Evolutionary conservation across 1,140 invertebrate species (phyloP), one percentile per base, ranked within the genome.

Genomic region (Trichogramma pretiosum): DNA sequence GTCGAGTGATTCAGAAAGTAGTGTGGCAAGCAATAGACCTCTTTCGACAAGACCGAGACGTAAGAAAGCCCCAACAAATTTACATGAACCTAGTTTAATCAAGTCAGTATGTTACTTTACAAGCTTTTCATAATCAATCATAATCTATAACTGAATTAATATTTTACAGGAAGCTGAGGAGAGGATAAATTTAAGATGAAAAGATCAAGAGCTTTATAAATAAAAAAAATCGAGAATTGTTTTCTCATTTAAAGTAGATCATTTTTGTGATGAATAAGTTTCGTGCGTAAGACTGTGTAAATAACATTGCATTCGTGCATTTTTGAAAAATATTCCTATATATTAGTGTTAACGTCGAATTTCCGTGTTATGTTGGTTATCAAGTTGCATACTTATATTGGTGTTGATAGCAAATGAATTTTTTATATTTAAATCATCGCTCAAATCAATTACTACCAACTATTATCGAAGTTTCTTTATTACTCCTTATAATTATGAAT

Each of bases 51-150:
- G 64, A 14, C 62, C 62, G 11, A 61, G 51, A 50, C 53, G 64
- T 34, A 54, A 52, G 32, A 63, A 57, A 43, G 61, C 61, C 14
- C 61, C 60, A 7, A 35, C 34, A 8, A 59, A 48, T 45, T 50
- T 64, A 1, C 43, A 55, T 39, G 62, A 67, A 38, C 64, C 63
- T 14, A 59, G 4, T 22, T 58, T 64, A 18, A 35, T 1, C 21
- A 61, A 44, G 63, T 65, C 36, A 57, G 50, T 53, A 55, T 32
- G n/a, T 39, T 33, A 36, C 13, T 45, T 21, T 35, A 14, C 13
- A 11, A n/a, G 17, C 19, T 22, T 13, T 32, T 11, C 17, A 46
- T 13, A 16, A 21, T 22, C 18, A 10, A 14, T 26, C 16, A 13
- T 26, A 24, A 38, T 23, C 9, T 28, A 39, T 35, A 23, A n/a